Conservation (phyloP, 2,797 vertebrate species). For the Pelobates cultripes region DNA sequence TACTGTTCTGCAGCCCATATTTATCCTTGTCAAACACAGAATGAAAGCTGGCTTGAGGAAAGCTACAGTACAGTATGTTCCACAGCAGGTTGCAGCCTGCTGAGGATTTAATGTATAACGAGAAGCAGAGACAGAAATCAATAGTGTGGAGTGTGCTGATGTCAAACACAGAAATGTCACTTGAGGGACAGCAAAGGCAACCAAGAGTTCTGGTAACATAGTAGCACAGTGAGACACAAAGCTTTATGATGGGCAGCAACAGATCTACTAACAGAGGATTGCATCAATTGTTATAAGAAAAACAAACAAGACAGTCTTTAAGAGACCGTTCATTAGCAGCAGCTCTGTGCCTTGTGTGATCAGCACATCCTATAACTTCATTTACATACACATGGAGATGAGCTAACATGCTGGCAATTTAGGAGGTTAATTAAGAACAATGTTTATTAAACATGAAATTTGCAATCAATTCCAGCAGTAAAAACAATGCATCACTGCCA, state of each 20-base stretch:
- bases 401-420: too few species aligned
- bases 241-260: conserved; percentile 22
- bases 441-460: too few species aligned
- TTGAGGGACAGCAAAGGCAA: conserved; percentile 43
- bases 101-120: conserved; percentile 53
- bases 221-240: conserved; percentile 16
- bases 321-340: too few species aligned
- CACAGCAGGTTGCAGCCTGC: conserved; percentile 37
- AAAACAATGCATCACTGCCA: too few species aligned
- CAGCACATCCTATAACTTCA: too few species aligned
- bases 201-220: conserved; percentile 41
- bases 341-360: too few species aligned
- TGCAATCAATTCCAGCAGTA: too few species aligned
- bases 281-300: too few species aligned
- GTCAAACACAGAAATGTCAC: conserved; percentile 50
- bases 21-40: conserved; percentile 49
- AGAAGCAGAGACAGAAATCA: conserved; percentile 53
- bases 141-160: conserved; percentile 44
- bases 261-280: too few species aligned
- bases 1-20: conserved; percentile 31
- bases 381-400: too few species aligned
- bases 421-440: too few species aligned
- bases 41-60: conserved; percentile 45
- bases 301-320: too few species aligned
- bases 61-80: conserved; percentile 54